Percentiles rank a stretch among this genome's conserved stretches.
Conservation (phyloP, 2,888 invertebrate genomes). For the Melanargia galathea region DNA sequence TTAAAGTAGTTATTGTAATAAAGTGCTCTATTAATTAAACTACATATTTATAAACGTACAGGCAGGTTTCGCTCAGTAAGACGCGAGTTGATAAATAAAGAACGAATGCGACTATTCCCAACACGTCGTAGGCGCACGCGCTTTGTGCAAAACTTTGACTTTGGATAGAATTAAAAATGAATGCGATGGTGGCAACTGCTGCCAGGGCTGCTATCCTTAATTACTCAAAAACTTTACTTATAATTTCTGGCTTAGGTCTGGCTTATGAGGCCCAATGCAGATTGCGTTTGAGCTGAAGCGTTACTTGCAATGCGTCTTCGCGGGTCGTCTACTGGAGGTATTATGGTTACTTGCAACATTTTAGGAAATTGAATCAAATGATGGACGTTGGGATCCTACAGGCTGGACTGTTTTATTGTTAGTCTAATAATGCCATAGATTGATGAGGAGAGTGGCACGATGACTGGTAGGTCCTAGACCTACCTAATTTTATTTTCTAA, state of each 20-base stretch:
- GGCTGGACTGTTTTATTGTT: too few species aligned
- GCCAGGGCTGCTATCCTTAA: slow-evolving; percentile 35
- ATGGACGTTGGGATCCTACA: too few species aligned
- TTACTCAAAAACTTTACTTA: neutral
- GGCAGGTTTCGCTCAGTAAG: slow-evolving; percentile 33
- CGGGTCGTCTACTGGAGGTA: too few species aligned
- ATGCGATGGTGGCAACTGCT: slow-evolving; percentile 52
- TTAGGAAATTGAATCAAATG: too few species aligned
- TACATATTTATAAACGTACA: slow-evolving; percentile 28
- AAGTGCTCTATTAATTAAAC: slow-evolving; percentile 19
- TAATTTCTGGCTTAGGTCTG: neutral
- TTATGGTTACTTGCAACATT: too few species aligned
- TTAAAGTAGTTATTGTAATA: neutral
- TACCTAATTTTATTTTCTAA: too few species aligned
- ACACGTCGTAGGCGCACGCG: slow-evolving; percentile 59
- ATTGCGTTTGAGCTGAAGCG: too few species aligned
- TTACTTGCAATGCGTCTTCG: too few species aligned
- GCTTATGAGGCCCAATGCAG: neutral
- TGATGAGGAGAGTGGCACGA: too few species aligned
- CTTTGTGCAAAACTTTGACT: slow-evolving; percentile 63
- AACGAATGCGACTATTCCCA: slow-evolving; percentile 51
- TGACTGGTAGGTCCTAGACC: too few species aligned
- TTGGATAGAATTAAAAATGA: slow-evolving; percentile 68
- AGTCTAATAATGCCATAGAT: too few species aligned
- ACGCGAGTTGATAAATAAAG: slow-evolving; percentile 44